Percentiles rank a stretch among this genome's conserved stretches.
Conservation (phyloP, 2,113 vertebrate species). For the Hippolais icterina region DNA sequence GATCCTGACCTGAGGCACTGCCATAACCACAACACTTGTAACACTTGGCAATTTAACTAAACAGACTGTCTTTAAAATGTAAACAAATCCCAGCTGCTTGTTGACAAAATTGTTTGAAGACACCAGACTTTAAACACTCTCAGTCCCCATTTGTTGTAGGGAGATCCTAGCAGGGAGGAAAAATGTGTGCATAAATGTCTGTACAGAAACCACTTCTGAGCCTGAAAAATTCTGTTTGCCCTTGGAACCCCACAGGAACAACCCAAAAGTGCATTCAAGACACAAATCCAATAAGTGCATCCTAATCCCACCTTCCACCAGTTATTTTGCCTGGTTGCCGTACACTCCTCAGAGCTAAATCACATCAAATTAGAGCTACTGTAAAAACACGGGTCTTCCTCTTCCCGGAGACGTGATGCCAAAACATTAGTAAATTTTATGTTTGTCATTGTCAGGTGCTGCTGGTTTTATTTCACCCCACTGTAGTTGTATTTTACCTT, state of each 20-base stretch:
- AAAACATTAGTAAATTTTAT: background rate
- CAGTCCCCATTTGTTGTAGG: background rate
- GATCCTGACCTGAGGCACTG: background rate
- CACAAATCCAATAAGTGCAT: background rate
- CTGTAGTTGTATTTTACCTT: background rate
- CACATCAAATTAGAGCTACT: background rate
- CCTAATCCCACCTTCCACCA: background rate
- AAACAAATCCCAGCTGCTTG: background rate
- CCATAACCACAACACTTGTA: background rate
- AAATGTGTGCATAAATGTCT: background rate
- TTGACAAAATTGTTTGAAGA: conserved; percentile 3
- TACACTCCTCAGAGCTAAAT: background rate
- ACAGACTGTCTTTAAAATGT: background rate
- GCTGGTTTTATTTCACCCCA: background rate
- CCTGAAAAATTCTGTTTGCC: background rate
- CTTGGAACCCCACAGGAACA: background rate
- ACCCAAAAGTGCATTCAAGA: background rate
- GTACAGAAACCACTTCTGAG: background rate
- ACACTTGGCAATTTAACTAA: background rate
- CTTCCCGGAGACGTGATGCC: background rate
- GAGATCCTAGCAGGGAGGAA: background rate
- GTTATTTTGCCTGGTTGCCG: background rate
- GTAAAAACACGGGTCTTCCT: background rate
- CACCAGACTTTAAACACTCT: background rate
- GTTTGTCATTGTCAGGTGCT: background rate